Percentiles rank a stretch among this genome's conserved stretches.
phyloP scores from a whole-genome alignment of 2,113 vertebrate genomes.

The Centropristis striata region DNA sequence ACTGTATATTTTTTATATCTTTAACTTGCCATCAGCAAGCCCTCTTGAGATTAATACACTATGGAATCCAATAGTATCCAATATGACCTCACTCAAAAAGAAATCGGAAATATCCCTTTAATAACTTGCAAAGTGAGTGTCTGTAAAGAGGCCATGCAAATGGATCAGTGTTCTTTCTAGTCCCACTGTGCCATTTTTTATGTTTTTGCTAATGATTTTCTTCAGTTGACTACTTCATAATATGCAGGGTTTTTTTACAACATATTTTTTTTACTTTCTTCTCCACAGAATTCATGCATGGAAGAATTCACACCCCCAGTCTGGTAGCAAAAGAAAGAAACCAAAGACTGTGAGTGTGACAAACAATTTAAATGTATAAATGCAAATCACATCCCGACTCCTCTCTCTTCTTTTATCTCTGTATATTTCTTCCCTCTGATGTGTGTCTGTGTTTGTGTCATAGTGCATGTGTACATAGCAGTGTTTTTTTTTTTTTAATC shows the following conservation, averaged over 20 bases:
- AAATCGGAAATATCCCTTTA: too few relatives aligned
- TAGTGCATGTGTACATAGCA: too few relatives aligned
- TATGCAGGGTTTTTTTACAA: not conserved
- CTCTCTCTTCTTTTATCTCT: conserved; percentile 22
- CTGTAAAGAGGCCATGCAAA: not conserved
- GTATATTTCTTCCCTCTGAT: not conserved
- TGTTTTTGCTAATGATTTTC: not conserved
- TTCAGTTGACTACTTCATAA: conserved; percentile 2
- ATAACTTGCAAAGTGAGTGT: too few relatives aligned
- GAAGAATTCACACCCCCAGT: not conserved
- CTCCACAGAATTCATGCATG: not conserved
- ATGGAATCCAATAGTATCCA: too few relatives aligned
- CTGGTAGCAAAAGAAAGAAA: not conserved
- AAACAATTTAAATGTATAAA: conserved; percentile 50
- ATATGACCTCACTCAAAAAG: too few relatives aligned
- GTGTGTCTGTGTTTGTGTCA: conserved; percentile 12
- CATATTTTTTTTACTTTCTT: not conserved
- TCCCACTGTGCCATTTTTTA: not conserved
- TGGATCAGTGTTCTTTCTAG: conserved; percentile 7
- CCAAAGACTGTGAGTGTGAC: conserved; percentile 25
- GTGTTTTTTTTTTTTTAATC: not conserved
- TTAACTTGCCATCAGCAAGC: too few relatives aligned
- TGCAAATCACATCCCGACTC: conserved; percentile 47
- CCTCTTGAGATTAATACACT: too few relatives aligned
- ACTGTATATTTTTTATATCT: too few relatives aligned